Evolutionary conservation across 2,113 vertebrate genomes (phyloP).

Genomic region (Danionella cerebrum): DNA sequence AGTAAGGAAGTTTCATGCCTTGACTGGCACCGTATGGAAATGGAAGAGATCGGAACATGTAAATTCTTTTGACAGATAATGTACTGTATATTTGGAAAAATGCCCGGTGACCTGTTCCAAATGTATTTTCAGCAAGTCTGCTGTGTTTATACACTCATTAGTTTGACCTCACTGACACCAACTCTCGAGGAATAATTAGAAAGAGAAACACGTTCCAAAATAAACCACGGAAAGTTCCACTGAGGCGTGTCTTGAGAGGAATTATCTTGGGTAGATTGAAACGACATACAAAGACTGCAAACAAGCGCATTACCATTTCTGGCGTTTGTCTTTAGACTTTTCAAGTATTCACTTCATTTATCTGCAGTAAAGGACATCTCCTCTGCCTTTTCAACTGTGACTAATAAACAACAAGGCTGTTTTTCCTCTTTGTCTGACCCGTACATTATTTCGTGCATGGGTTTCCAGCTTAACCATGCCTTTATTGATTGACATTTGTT

Average conservation of each 20-base stretch:
- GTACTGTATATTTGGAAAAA: no score
- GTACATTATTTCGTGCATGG: not conserved
- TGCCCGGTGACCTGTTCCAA: no score
- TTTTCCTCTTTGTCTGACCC: not conserved
- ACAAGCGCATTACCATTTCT: conserved; percentile 13
- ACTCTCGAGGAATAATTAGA: not conserved
- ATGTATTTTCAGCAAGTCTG: not conserved
- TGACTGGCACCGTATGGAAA: no score
- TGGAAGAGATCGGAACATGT: no score
- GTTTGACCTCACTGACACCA: not conserved
- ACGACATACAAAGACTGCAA: not conserved
- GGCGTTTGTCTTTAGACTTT: conserved; percentile 22
- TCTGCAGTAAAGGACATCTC: conserved; percentile 13
- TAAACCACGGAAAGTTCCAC: not conserved
- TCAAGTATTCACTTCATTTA: conserved; percentile 4
- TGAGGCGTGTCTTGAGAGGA: not conserved
- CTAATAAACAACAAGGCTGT: not conserved
- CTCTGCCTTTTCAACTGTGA: conserved; percentile 8
- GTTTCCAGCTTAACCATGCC: not conserved
- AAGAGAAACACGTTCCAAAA: not conserved
- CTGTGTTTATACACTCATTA: not conserved
- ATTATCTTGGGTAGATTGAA: not conserved
- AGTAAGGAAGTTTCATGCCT: no score
- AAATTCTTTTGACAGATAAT: no score
- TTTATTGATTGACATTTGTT: not conserved